Conservation (phyloP, 2,797 vertebrate genomes). For the Peromyscus attwateri region DNA sequence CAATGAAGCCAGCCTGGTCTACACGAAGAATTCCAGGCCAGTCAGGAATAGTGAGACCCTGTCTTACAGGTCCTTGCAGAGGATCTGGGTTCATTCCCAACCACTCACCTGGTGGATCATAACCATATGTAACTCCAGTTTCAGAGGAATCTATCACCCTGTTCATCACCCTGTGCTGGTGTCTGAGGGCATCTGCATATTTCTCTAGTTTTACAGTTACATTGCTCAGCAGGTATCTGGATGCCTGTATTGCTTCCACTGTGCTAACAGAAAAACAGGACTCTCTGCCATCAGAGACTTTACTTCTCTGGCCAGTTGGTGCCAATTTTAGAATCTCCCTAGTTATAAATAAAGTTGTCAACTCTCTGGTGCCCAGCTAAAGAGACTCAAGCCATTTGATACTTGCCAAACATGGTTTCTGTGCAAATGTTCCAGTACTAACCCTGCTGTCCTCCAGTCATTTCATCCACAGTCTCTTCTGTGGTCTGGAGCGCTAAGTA, state of each 20-base stretch:
- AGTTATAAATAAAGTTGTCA: background rate
- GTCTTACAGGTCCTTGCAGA: background rate
- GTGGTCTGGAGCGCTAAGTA: background rate
- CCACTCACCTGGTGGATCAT: background rate
- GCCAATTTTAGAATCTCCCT: background rate
- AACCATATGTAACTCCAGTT: background rate
- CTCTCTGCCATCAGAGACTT: background rate
- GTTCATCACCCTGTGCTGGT: background rate
- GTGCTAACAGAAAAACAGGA: constrained; percentile 16
- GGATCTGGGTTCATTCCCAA: background rate
- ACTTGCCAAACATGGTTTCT: background rate
- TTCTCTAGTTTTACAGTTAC: background rate
- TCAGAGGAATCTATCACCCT: background rate
- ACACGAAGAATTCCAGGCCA: background rate
- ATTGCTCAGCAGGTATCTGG: background rate
- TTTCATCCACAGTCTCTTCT: background rate
- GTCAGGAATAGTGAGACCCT: background rate
- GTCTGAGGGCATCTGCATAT: background rate
- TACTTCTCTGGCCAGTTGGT: background rate
- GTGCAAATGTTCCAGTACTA: background rate
- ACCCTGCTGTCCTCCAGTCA: too few relatives aligned
- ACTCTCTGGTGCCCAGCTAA: background rate
- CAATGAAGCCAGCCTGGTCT: background rate
- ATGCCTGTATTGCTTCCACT: background rate
- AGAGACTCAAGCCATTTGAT: background rate